Conservation (phyloP, 1,140 invertebrate genomes). For the Drosophila baimaii region DNA sequence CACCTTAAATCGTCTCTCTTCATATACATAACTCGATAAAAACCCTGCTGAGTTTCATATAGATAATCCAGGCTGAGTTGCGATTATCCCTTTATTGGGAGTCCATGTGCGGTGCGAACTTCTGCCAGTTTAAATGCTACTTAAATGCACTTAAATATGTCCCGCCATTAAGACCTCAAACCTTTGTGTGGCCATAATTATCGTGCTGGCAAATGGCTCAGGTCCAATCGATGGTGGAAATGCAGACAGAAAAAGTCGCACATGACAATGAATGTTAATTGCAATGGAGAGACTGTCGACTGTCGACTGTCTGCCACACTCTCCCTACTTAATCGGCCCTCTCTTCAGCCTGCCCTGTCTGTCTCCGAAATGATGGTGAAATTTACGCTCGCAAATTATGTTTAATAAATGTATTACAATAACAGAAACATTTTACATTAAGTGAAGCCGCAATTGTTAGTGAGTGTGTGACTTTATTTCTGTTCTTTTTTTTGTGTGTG, state of each 20-base stretch:
- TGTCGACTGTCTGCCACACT: background rate
- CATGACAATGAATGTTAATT: slow-evolving; percentile 82
- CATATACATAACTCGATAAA: background rate
- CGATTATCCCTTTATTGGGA: slow-evolving; percentile 29
- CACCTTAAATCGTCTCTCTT: background rate
- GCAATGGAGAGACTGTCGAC: slow-evolving; percentile 44
- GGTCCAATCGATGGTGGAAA: slow-evolving; percentile 37
- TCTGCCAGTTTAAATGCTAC: slow-evolving; percentile 60
- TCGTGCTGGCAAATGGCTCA: slow-evolving; percentile 68
- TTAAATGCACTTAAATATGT: slow-evolving; percentile 79
- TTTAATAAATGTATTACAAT: slow-evolving; percentile 80
- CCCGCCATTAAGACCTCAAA: slow-evolving; percentile 52
- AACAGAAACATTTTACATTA: slow-evolving; percentile 74
- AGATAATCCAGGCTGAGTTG: slow-evolving; percentile 20
- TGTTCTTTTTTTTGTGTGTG: background rate
- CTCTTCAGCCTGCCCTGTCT: background rate
- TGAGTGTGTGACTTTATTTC: slow-evolving; percentile 24
- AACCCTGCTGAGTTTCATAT: background rate
- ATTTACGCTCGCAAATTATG: slow-evolving; percentile 75
- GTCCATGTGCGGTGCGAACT: slow-evolving; percentile 3
- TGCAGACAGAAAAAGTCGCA: slow-evolving; percentile 62
- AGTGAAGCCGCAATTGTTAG: slow-evolving; percentile 52
- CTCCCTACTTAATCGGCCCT: slow-evolving; percentile 19
- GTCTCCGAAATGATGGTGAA: slow-evolving; percentile 45
- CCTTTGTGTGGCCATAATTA: slow-evolving; percentile 66